These are phyloP conservation scores for Caenorhabditis briggsae DNA, from an alignment of 1,140 invertebrate species.

Conservation along the genomic window DNA sequence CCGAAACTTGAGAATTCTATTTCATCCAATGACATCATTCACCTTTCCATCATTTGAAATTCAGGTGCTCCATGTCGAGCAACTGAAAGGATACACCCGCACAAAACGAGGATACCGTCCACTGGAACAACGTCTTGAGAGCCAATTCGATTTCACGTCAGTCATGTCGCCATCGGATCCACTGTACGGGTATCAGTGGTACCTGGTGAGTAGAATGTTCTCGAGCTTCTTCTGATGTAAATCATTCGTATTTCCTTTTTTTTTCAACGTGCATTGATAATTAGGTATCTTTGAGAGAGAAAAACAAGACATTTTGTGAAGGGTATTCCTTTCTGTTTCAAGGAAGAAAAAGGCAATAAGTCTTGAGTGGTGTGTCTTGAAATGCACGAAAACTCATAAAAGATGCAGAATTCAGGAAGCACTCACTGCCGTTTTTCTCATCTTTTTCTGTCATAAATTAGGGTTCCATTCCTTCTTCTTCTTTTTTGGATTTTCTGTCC, in stretches of 20 bases:
- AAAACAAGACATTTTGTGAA: neutral
- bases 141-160: slow-evolving; percentile 76
- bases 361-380: neutral
- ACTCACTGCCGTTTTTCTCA: slow-evolving; percentile 4
- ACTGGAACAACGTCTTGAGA: slow-evolving; percentile 76
- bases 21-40: neutral
- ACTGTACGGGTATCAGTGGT: slow-evolving; percentile 76
- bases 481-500: slow-evolving; percentile 8
- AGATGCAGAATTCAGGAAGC: neutral
- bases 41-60: slow-evolving; percentile 45
- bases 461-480: neutral
- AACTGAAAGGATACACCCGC: slow-evolving; percentile 75
- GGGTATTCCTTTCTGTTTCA: too few species aligned
- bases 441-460: slow-evolving; percentile 33
- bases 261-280: slow-evolving; percentile 3
- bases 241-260: neutral
- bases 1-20: neutral
- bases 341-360: neutral
- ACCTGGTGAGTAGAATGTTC: slow-evolving; percentile 73
- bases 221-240: neutral
- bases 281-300: neutral
- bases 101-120: slow-evolving; percentile 76
- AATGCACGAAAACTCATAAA: slow-evolving; percentile 41
- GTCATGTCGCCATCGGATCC: slow-evolving; percentile 77
- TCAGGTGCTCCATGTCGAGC: slow-evolving; percentile 76